phyloP scores from a whole-genome alignment of 2,113 vertebrate genomes.

The Vulpes vulpes region DNA sequence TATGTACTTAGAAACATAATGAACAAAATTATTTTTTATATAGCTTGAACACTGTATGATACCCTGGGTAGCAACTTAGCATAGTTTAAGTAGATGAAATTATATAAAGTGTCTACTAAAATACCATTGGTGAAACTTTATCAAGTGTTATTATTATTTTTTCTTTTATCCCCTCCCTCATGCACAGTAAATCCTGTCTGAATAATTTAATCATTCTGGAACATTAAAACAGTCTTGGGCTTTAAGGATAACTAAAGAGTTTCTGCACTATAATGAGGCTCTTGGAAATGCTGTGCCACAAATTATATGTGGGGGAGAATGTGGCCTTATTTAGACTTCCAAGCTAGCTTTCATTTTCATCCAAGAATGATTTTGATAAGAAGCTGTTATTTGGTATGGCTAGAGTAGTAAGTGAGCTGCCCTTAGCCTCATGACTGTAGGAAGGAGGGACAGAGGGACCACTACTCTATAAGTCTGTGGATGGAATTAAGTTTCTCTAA shows the following conservation, averaged over 20 bases:
- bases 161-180: neutral
- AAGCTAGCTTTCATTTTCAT: neutral
- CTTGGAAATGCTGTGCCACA: conserved; percentile 11
- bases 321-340: neutral
- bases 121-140: conserved; percentile 35
- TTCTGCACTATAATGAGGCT: neutral
- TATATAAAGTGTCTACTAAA: neutral
- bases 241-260: conserved; percentile 43
- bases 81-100: neutral
- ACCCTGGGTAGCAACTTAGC: neutral
- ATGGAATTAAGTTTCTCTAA: neutral
- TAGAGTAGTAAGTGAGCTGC: neutral
- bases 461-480: neutral
- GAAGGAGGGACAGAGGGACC: neutral
- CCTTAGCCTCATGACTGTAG: neutral
- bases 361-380: neutral
- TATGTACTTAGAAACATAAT: conserved; percentile 16
- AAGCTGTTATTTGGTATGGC: neutral
- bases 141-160: neutral
- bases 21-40: neutral
- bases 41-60: neutral
- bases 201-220: conserved; percentile 40
- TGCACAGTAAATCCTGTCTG: neutral
- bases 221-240: neutral
- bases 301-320: neutral